These are phyloP conservation scores for Diadegma fenestrale DNA, from an alignment of 2,888 invertebrate species.

Conservation along the genomic window DNA sequence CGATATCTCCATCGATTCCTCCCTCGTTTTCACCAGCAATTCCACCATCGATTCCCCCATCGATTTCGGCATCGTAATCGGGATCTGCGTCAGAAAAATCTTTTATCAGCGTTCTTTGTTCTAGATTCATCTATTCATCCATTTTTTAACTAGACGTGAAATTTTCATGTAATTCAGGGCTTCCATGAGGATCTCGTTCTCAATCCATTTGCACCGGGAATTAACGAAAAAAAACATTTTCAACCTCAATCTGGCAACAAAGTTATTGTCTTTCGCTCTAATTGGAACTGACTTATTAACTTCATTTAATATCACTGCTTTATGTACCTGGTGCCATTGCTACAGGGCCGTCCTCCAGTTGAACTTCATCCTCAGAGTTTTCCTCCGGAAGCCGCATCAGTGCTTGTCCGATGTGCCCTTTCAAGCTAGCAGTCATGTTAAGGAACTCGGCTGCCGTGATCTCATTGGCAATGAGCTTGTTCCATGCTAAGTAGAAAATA, in stretches of 20 bases:
- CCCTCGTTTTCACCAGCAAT: no score
- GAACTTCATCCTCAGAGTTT: not conserved
- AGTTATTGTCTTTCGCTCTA: no score
- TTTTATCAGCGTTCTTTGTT: no score
- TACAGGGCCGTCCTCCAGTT: slow-evolving; percentile 16
- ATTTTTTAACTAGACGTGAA: no score
- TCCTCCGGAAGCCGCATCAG: slow-evolving; percentile 18
- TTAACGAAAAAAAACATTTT: no score
- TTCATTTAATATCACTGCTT: slow-evolving; percentile 14
- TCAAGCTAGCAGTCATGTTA: not conserved
- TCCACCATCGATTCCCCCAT: no score
- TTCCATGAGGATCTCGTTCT: no score
- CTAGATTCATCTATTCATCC: no score
- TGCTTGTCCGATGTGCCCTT: slow-evolving; percentile 9
- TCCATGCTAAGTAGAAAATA: slow-evolving; percentile 16
- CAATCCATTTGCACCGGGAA: no score
- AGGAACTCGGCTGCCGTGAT: slow-evolving; percentile 17
- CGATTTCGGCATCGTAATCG: not conserved
- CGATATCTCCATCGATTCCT: not conserved
- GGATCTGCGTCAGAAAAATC: slow-evolving; percentile 9
- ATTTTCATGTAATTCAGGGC: no score
- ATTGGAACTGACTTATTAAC: not conserved
- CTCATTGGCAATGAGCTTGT: not conserved
- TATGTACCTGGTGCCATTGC: not conserved
- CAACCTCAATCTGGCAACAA: no score